Evolutionary conservation across 2,888 invertebrate genomes (phyloP), one percentile per base, ranked within the genome.

Genomic region (Quadroppia sp.): DNA sequence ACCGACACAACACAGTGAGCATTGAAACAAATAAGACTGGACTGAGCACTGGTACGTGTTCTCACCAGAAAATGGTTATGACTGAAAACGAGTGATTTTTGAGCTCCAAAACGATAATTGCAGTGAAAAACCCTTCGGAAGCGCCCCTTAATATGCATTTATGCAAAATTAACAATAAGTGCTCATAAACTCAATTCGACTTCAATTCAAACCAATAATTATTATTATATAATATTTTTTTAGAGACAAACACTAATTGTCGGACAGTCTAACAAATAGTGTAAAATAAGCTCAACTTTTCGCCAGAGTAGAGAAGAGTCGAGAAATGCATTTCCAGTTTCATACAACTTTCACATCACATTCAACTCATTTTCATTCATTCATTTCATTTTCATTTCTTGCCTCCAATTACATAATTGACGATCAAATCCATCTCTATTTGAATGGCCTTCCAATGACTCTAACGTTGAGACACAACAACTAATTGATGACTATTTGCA

Each of bases 401-500:
- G 9, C 36, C 9, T 1, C 30, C 36, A 64, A 64, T 64, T 64
- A 36, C 36, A 32, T 64, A 32, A 64, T 64, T 64, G 32, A 7
- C n/a, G 64, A 64, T 64, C 64, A 36, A 64, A 64, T 64, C 64
- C 64, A 64, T 64, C 64, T 64, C 36, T 30, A 64, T 64, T 64
- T 64, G n/a, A 50, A 50, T 50, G 50, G 50, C 50, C 64, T 64
- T 28, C 32, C 36, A 32, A 64, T 7, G 4, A 25, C 30, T 64
- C n/a, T 30, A 30, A 32, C 11, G 32, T 20, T 64, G 36, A 30
- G 36, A 36, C 9, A 32, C 30, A 30, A 23, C 56, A 36, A 64
- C 64, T 64, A 64, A 64, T 64, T 64, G 36, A 64, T 32, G 32
- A 30, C 9, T 64, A 15, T 64, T 36, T 36, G 64, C 64, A 64